phyloP scores from a whole-genome alignment of 2,888 invertebrate genomes.

The Drosophila anomalipes region DNA sequence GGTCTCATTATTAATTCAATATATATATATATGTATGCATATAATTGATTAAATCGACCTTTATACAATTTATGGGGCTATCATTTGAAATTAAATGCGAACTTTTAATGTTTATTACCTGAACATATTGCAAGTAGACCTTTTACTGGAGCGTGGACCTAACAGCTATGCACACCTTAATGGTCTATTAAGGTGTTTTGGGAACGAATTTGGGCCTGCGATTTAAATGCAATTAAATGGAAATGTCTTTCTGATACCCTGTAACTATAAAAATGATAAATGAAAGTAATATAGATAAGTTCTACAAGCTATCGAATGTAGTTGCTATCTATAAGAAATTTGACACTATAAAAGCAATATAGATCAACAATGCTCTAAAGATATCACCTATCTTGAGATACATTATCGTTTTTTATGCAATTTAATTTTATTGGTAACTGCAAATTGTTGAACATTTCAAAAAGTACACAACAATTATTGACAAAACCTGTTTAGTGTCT shows the following conservation, averaged over 20 bases:
- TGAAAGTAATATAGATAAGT: neutral
- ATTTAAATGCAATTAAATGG: constrained; percentile 76
- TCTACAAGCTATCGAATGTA: neutral
- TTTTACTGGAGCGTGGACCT: constrained; percentile 16
- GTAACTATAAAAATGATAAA: neutral
- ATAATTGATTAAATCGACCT: constrained; percentile 67
- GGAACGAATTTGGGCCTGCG: constrained; percentile 39
- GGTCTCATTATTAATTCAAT: constrained; percentile 40
- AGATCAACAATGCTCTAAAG: neutral
- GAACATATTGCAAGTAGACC: constrained; percentile 61
- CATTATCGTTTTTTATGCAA: neutral
- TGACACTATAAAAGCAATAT: neutral
- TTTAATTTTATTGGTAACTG: too few relatives aligned
- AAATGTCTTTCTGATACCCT: constrained; percentile 46
- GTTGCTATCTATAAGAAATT: neutral
- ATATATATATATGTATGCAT: constrained; percentile 13
- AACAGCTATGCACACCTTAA: constrained; percentile 44
- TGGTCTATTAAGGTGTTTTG: constrained; percentile 73
- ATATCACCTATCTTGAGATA: neutral
- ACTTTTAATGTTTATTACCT: constrained; percentile 68
- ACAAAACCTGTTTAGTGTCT: too few relatives aligned
- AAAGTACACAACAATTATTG: too few relatives aligned
- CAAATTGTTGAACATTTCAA: too few relatives aligned
- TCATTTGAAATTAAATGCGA: constrained; percentile 51
- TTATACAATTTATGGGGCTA: constrained; percentile 48